phyloP scores from a whole-genome alignment of 2,797 vertebrate species.

The Schizothorax lantsangensis region DNA sequence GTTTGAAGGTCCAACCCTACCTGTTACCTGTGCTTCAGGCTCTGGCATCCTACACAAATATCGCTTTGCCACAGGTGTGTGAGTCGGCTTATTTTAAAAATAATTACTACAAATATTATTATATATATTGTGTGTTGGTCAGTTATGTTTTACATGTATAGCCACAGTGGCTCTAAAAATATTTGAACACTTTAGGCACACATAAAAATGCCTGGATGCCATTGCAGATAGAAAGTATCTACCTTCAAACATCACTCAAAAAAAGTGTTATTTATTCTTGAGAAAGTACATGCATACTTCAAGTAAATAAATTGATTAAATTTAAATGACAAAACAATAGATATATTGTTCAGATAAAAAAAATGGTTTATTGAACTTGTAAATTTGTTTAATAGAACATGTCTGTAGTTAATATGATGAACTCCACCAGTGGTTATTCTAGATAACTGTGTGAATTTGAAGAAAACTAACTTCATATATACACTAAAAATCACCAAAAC shows the following conservation, averaged over 20 bases:
- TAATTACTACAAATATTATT: background rate
- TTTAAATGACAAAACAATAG: background rate
- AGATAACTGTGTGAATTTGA: background rate
- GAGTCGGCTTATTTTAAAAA: background rate
- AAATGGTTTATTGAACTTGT: too few species aligned
- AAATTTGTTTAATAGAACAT: background rate
- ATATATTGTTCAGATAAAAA: background rate
- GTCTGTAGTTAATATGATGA: background rate
- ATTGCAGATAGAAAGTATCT: background rate
- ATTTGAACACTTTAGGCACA: background rate
- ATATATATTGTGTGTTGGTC: background rate
- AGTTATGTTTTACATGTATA: background rate
- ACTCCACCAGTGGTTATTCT: background rate
- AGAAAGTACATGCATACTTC: background rate
- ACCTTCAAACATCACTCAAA: background rate
- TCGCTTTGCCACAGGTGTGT: slow-evolving; percentile 46
- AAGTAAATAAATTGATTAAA: background rate
- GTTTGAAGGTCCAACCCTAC: background rate
- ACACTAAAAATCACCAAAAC: background rate
- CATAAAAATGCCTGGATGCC: background rate
- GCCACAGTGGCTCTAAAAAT: background rate
- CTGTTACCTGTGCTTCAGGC: slow-evolving; percentile 16
- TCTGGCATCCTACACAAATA: slow-evolving; percentile 26
- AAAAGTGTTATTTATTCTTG: background rate
- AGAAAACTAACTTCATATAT: too few species aligned